Evolutionary conservation across 2,113 vertebrate genomes (phyloP), one percentile per base, ranked within the genome.

Genomic region (Struthio camelus): DNA sequence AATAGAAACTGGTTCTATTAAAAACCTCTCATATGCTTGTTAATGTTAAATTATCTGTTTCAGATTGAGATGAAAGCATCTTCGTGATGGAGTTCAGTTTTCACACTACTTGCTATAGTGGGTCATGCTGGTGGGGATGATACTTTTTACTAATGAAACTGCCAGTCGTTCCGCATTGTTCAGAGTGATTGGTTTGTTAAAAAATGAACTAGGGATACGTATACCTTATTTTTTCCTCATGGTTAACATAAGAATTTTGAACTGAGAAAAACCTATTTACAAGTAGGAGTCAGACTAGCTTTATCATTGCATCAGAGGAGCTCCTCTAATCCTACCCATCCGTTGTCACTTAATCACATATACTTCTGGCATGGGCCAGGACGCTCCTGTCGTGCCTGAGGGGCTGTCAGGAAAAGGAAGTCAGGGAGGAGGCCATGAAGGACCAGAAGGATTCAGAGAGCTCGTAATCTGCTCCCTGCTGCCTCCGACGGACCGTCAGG

Each of bases 1-100:
- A 82, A 96, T 91, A 91, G 69, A 91, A 95, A 24, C n/a, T 75
- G 18, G 62, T 93, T 93, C 59, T 64, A 40, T 42, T 81, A 71
- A 75, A 27, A 79, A 48, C 12, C 46, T 72, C 27, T 92, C 82
- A 11, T 36, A n/a, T 91, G 42, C 48, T 16, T 85, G 28, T 66
- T 77, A 61, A 51, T 56, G 8, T 70, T 66, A 62, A 62, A 67
- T 15, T 89, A 95, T 25, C 36, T 76, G 64, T 89, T 94, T 91
- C 42, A 92, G 24, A 89, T 64, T 0, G 3, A 92, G 13, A 10
- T 54, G 50, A 86, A 84, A 95, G 86, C 5, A 95, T 58, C n/a
- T 82, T 79, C 51, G 53, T 66, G 22, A 46, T 50, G 32, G 78
- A 56, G 28, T 76, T 81, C 46, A 38, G 27, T 42, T 95, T 91